Conservation (phyloP, 1,140 invertebrate genomes). For the Colletes gigas region DNA sequence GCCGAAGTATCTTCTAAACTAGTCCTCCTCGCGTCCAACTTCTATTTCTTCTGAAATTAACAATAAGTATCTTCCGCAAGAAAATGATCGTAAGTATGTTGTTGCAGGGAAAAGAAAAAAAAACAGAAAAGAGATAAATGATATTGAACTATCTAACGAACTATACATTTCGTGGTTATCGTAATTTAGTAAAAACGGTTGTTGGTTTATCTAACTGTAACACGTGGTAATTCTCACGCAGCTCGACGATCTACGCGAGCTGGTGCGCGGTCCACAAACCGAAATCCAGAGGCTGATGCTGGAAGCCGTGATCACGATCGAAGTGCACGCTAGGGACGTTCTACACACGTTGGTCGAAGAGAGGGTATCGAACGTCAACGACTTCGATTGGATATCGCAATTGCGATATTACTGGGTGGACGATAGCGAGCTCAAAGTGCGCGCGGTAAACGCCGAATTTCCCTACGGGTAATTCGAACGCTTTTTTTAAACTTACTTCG, state of each 20-base stretch:
- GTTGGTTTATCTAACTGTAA: too few relatives aligned
- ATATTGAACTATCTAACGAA: too few relatives aligned
- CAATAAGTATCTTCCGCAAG: too few relatives aligned
- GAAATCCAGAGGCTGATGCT: conserved; percentile 85
- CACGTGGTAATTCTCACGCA: conserved; percentile 66
- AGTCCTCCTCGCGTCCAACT: too few relatives aligned
- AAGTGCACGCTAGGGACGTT: conserved; percentile 87
- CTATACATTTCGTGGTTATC: too few relatives aligned
- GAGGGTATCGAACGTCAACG: conserved; percentile 84
- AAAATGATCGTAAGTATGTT: too few relatives aligned
- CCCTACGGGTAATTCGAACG: conserved; percentile 79
- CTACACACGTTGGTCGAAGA: conserved; percentile 84
- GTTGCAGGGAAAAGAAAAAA: too few relatives aligned
- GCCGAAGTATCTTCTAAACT: too few relatives aligned
- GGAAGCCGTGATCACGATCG: conserved; percentile 86
- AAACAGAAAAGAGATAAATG: too few relatives aligned
- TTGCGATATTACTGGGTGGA: conserved; percentile 87
- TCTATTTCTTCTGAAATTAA: too few relatives aligned
- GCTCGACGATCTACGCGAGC: conserved; percentile 84
- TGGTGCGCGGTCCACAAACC: conserved; percentile 85
- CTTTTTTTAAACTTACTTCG: not conserved
- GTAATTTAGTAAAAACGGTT: too few relatives aligned
- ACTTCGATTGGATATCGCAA: conserved; percentile 92
- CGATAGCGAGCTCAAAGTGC: conserved; percentile 81
- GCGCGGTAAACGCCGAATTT: conserved; percentile 85